Evolutionary conservation across 1,140 invertebrate genomes (phyloP).

Genomic region (Musca vetustissima): DNA sequence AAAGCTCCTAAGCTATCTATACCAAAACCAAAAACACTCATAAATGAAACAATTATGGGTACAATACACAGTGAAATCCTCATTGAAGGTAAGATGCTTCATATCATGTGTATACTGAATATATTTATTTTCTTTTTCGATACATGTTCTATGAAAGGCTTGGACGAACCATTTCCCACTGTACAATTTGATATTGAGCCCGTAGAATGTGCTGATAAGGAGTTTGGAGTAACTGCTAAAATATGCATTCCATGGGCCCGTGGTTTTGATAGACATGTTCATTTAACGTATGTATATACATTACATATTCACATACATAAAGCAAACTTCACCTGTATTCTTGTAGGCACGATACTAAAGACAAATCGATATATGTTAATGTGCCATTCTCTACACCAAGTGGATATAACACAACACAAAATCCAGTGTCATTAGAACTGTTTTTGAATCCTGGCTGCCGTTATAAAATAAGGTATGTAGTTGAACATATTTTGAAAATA

Average conservation of each 20-base stretch:
- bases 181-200: constrained; percentile 63
- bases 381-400: constrained; percentile 56
- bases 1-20: constrained; percentile 53
- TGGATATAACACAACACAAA: constrained; percentile 43
- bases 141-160: constrained; percentile 35
- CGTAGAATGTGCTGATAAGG: constrained; percentile 51
- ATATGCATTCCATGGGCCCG: constrained; percentile 66
- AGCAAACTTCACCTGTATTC: constrained; percentile 22
- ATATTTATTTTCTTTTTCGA: too few relatives aligned
- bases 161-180: constrained; percentile 63
- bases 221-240: constrained; percentile 63
- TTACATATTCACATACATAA: constrained; percentile 34
- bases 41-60: constrained; percentile 60
- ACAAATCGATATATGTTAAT: constrained; percentile 58
- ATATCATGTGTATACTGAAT: too few relatives aligned
- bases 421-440: constrained; percentile 57
- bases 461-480: constrained; percentile 60
- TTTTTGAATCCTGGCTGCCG: constrained; percentile 63
- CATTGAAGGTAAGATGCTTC: constrained; percentile 45
- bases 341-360: constrained; percentile 55
- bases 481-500: not conserved
- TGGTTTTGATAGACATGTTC: constrained; percentile 63
- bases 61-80: constrained; percentile 61
- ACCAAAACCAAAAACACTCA: constrained; percentile 35
- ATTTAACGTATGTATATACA: constrained; percentile 61